Conservation (phyloP, 2,888 invertebrate species). For the Xylophagus ater region DNA sequence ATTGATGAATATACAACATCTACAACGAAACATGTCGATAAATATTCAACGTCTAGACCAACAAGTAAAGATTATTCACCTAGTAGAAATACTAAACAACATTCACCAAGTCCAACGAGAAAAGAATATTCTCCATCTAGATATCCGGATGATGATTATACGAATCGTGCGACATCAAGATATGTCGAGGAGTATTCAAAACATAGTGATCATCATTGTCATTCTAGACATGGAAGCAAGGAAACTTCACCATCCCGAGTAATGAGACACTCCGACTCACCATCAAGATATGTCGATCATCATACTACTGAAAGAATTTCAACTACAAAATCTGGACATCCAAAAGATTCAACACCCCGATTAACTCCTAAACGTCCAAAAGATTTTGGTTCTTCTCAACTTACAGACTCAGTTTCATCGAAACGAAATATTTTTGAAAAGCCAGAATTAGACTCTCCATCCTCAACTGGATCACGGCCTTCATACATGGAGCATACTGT, state of each 20-base stretch:
- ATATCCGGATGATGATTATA: conserved; percentile 15
- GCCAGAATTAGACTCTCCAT: conserved; percentile 8
- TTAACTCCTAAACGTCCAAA: neutral
- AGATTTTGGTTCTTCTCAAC: conserved; percentile 8
- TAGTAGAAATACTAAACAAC: conserved; percentile 4
- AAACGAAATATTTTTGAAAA: conserved; percentile 34
- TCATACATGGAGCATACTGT: conserved; percentile 40
- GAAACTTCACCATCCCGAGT: conserved; percentile 10
- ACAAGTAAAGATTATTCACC: conserved; percentile 14
- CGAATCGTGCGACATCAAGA: conserved; percentile 15
- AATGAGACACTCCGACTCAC: conserved; percentile 4
- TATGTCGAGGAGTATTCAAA: too few species aligned
- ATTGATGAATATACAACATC: conserved; percentile 2
- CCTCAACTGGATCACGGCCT: conserved; percentile 24
- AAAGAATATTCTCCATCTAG: conserved; percentile 15
- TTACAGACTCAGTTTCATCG: conserved; percentile 28
- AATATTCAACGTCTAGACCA: conserved; percentile 11
- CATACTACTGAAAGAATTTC: too few species aligned
- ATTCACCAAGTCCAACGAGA: conserved; percentile 15
- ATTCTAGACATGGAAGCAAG: conserved; percentile 12
- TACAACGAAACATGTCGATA: neutral
- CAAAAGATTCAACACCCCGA: neutral
- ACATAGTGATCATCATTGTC: too few species aligned
- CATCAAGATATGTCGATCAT: conserved; percentile 9
- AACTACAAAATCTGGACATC: neutral